A percentile compares a stretch with the other conserved stretches of the same genome.
Evolutionary conservation across 2,113 vertebrate genomes (phyloP).

Genomic region (Artemisiospiza belli): DNA sequence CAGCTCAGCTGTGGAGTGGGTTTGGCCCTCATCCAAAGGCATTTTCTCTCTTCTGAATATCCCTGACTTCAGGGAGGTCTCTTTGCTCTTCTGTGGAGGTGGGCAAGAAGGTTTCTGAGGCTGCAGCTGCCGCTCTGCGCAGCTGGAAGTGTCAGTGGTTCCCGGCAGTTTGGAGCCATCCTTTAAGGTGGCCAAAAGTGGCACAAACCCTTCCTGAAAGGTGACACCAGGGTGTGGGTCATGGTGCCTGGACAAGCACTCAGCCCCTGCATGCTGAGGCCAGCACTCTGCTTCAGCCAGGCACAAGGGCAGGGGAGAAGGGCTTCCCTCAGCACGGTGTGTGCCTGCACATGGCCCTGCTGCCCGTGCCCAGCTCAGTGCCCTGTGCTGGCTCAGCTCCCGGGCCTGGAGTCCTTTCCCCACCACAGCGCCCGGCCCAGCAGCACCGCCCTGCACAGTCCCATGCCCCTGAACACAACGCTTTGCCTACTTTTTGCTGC

Average conservation of each 20-base stretch:
- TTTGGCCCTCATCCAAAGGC: not conserved
- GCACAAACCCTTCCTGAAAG: not conserved
- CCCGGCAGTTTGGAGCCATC: not conserved
- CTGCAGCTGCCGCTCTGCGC: accelerated
- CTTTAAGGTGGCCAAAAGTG: not conserved
- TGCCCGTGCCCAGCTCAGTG: not conserved
- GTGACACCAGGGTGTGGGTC: not conserved
- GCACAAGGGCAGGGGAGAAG: not conserved
- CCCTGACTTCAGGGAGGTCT: not conserved
- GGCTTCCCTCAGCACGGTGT: not conserved
- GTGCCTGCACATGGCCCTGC: not conserved
- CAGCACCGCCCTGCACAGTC: not conserved
- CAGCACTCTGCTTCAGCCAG: not conserved
- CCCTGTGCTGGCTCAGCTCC: not conserved
- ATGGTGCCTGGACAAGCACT: not conserved
- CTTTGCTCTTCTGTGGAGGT: not conserved
- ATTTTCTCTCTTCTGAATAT: not conserved
- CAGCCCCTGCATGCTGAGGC: accelerated
- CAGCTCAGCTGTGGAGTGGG: not conserved
- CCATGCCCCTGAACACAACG: accelerated
- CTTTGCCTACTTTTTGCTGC: not conserved
- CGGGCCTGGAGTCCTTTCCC: not conserved
- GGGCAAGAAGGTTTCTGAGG: not conserved
- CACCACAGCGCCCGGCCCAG: not conserved
- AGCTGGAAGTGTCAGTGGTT: not conserved